These are phyloP conservation scores for Rattus norvegicus DNA, from an alignment of 2,113 vertebrate species.

Conservation along the genomic window GRCr8 NC_086019.1:105869501-105870000, in stretches of 20 bases:
- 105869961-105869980: too few species aligned
- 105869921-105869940: background rate
- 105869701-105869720: background rate
- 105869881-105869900: background rate
- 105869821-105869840: background rate
- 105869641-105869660: background rate
- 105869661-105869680: background rate
- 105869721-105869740: background rate
- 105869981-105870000: background rate
- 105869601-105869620: background rate
- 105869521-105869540: background rate
- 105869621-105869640: background rate
- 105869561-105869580: accelerated
- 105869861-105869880: background rate
- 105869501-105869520: background rate
- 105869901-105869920: background rate
- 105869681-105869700: background rate
- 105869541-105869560: background rate
- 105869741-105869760: background rate
- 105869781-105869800: background rate
- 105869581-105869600: background rate
- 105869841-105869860: background rate
- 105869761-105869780: background rate
- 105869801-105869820: background rate
- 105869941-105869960: accelerated